These are phyloP conservation scores for Cybosia mesomella DNA, from an alignment of 2,888 invertebrate species.

Conservation along the genomic window DNA sequence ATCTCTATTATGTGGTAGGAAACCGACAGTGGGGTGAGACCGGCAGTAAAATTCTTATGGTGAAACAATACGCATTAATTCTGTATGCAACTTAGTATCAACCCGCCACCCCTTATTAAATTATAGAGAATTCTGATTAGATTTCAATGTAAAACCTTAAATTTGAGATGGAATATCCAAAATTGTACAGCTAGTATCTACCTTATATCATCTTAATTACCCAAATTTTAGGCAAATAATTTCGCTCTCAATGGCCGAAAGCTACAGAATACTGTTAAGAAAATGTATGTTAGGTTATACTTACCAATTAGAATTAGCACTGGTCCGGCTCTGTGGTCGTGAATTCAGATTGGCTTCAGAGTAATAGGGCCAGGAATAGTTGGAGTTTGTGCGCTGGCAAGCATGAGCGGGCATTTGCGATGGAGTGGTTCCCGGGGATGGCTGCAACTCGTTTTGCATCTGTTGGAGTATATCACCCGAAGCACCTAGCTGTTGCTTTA, in stretches of 20 bases:
- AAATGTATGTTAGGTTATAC: slow-evolving; percentile 16
- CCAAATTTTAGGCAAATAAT: no score
- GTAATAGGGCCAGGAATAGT: slow-evolving; percentile 90
- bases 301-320: slow-evolving; percentile 77
- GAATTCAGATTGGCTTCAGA: slow-evolving; percentile 86
- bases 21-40: no score
- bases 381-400: slow-evolving; percentile 74
- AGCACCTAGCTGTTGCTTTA: slow-evolving; percentile 93
- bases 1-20: no score
- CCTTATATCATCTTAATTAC: no score
- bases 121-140: no score
- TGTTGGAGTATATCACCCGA: slow-evolving; percentile 94
- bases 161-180: no score
- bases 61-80: no score
- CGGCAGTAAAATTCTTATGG: no score
- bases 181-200: no score
- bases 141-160: no score
- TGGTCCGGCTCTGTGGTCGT: slow-evolving; percentile 76
- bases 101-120: no score
- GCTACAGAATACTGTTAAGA: neutral
- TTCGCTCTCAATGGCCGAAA: neutral
- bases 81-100: no score
- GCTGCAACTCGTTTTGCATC: slow-evolving; percentile 90
- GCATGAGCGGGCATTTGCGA: slow-evolving; percentile 69
- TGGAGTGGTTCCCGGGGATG: slow-evolving; percentile 65